Evolutionary conservation across 2,113 vertebrate genomes (phyloP).

Genomic region (Sminthopsis crassicaudata): DNA sequence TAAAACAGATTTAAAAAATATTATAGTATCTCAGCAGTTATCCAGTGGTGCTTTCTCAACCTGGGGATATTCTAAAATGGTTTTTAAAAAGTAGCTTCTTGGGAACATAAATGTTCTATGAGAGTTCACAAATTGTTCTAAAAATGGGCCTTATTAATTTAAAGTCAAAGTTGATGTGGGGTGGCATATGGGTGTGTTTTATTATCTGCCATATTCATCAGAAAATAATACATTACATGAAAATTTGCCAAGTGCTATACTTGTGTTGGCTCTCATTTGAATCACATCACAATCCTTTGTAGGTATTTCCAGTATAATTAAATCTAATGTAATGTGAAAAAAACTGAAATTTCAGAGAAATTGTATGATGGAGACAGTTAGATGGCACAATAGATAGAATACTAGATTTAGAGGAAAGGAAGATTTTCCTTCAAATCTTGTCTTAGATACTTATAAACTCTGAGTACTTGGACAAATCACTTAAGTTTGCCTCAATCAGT

Average conservation of each 20-base stretch:
- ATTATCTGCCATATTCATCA: background rate
- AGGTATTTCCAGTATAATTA: no score
- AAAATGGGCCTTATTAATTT: background rate
- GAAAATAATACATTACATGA: background rate
- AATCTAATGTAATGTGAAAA: background rate
- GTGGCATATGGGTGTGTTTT: background rate
- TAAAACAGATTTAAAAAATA: background rate
- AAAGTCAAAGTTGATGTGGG: background rate
- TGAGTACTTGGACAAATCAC: background rate
- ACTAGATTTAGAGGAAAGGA: background rate
- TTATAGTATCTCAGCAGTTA: background rate
- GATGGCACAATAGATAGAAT: background rate
- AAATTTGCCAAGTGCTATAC: background rate
- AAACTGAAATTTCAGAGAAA: background rate
- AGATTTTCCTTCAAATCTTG: background rate
- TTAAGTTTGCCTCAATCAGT: background rate
- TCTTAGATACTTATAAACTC: background rate
- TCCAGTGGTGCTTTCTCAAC: background rate
- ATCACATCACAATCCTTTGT: background rate
- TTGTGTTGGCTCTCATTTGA: background rate
- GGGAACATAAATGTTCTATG: background rate
- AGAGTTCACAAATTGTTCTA: background rate
- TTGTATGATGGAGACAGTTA: background rate
- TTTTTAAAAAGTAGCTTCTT: background rate
- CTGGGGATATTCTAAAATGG: background rate